Evolutionary conservation across 2,113 vertebrate species (phyloP).

Genomic region (Limnothrissa miodon): DNA sequence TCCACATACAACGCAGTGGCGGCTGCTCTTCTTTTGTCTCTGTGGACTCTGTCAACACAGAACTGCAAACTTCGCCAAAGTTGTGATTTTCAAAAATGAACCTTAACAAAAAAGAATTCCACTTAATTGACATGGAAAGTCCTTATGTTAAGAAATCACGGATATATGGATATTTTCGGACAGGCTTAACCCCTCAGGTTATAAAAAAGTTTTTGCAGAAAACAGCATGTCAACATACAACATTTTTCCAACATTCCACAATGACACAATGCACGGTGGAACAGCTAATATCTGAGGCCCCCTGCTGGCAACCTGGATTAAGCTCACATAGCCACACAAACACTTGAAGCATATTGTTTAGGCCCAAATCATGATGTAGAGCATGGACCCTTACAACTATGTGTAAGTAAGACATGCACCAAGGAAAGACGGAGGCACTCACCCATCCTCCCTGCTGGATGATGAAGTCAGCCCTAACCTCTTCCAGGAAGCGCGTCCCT

Average conservation of each 20-base stretch:
- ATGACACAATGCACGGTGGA: neutral
- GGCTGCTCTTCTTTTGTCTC: too few species aligned
- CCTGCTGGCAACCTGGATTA: neutral
- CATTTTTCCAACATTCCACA: neutral
- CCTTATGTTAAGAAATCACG: too few species aligned
- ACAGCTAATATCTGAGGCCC: neutral
- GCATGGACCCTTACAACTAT: too few species aligned
- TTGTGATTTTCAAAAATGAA: too few species aligned
- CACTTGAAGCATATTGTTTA: neutral
- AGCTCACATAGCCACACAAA: neutral
- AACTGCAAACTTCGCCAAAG: too few species aligned
- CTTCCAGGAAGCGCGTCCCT: constrained; percentile 83
- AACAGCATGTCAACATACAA: neutral
- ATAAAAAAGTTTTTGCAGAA: neutral
- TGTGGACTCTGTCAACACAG: too few species aligned
- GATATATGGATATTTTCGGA: too few species aligned
- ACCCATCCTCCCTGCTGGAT: constrained; percentile 95
- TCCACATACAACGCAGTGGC: neutral
- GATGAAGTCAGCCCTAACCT: constrained; percentile 79
- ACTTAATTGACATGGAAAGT: too few species aligned
- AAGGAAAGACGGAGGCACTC: constrained; percentile 56
- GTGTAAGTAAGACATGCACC: too few species aligned
- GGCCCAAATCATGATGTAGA: too few species aligned
- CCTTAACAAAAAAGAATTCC: too few species aligned
- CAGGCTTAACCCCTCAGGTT: neutral